Evolutionary conservation across 64 coral and sea anemone species (phyloP).

Genomic region (Cladopsammia gracilis): DNA sequence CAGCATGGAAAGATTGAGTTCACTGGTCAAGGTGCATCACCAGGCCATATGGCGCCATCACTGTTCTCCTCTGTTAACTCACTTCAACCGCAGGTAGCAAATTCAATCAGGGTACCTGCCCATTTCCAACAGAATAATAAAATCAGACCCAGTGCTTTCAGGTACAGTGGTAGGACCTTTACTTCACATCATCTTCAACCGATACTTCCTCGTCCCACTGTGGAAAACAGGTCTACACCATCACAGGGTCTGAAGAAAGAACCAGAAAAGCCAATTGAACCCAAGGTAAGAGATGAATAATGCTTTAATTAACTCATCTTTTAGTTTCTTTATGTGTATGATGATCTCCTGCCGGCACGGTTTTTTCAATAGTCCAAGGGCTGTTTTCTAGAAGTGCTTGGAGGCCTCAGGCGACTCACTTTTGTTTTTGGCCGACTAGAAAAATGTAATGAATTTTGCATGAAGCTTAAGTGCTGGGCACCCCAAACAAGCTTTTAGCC

Average conservation of each 20-base stretch:
- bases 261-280: slow-evolving; percentile 21
- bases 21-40: not conserved
- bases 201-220: slow-evolving; percentile 25
- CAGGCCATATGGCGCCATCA: not conserved
- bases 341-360: too few species aligned
- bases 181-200: slow-evolving; percentile 41
- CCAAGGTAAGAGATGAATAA: slow-evolving; percentile 13
- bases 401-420: too few species aligned
- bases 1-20: slow-evolving; percentile 37
- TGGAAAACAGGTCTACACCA: not conserved
- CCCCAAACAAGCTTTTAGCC: too few species aligned
- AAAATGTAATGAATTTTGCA: too few species aligned
- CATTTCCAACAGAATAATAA: slow-evolving; percentile 28
- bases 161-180: not conserved
- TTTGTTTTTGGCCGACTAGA: too few species aligned
- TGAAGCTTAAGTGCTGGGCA: too few species aligned
- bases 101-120: slow-evolving; percentile 5
- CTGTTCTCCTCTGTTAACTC: slow-evolving; percentile 27
- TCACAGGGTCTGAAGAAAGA: not conserved
- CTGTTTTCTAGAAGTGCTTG: too few species aligned
- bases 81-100: not conserved
- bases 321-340: too few species aligned
- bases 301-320: not conserved
- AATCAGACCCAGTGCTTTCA: slow-evolving; percentile 1
- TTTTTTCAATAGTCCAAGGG: too few species aligned